Evolutionary conservation across 2,888 invertebrate species (phyloP), one percentile per base, ranked within the genome.

Genomic region (Lutraria lutraria): DNA sequence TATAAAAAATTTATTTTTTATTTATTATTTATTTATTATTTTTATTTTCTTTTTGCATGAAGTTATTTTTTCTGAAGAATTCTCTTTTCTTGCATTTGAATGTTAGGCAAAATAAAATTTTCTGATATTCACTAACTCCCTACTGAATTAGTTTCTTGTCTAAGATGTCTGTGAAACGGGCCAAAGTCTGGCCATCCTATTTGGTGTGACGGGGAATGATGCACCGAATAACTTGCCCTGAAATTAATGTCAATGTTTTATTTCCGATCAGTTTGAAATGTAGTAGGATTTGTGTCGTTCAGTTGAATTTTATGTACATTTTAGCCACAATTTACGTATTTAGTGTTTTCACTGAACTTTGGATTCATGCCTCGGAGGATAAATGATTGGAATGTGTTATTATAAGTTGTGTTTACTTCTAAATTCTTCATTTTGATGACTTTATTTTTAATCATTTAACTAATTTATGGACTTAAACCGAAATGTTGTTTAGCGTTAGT

Each of bases 271-370:
- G 25, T 68, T n/a, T 25, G n/a, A 68, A 68, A 68, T 25, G 43
- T 12, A 68, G 25, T 0, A 68, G 25, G 56, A 68, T 68, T 25
- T 68, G 15, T 68, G 63, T 68, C 63, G 25, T 68, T 68, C 25
- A 68, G 12, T 68, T 68, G 63, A 68, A 68, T 25, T 68, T 68
- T 68, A 68, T 68, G 63, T 68, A 25, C 25, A 10, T 68, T 68
- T 68, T 68, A 68, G n/a, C 25, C n/a, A 25, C 25, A 10, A 68
- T 25, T 68, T 68, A 68, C 63, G 13, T 68, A 68, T 16, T 68
- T 25, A n/a, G 63, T 68, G 63, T 68, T 68, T 68, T 68, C 25
- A 25, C 63, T 68, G 6, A 68, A 68, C 25, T 68, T 25, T 0
- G n/a, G n/a, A 68, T 68, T 25, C 25, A 68, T 68, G 63, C 25